Conservation (phyloP, 2,888 invertebrate genomes). For the Luffia ferchaultella region DNA sequence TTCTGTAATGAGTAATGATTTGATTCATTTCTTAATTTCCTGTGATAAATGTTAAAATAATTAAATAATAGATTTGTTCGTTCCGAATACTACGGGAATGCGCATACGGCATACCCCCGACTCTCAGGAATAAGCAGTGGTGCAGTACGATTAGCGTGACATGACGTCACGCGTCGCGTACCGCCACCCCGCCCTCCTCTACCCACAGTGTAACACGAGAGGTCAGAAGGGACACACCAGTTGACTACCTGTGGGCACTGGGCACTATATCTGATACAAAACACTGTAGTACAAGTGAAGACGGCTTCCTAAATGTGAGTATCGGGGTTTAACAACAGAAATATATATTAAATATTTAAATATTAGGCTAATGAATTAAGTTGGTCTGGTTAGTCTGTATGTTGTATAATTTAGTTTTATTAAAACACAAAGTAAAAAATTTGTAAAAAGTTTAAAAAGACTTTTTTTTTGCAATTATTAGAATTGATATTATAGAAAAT, state of each 20-base stretch:
- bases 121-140: constrained; percentile 47
- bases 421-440: too few species aligned
- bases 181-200: constrained; percentile 31
- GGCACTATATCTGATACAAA: too few species aligned
- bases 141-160: constrained; percentile 24
- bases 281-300: too few species aligned
- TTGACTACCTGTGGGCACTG: constrained; percentile 51
- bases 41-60: neutral
- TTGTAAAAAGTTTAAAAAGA: too few species aligned
- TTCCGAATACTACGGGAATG: constrained; percentile 50
- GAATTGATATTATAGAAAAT: too few species aligned
- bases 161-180: constrained; percentile 32
- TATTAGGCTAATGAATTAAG: too few species aligned
- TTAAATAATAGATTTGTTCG: constrained; percentile 26
- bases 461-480: too few species aligned
- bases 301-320: too few species aligned
- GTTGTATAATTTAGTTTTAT: too few species aligned
- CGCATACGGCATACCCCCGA: constrained; percentile 29
- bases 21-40: neutral
- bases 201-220: constrained; percentile 57
- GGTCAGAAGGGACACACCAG: constrained; percentile 26
- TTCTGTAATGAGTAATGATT: constrained; percentile 68
- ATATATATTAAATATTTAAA: too few species aligned
- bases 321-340: too few species aligned
- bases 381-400: too few species aligned